phyloP scores from a whole-genome alignment of 2,113 vertebrate species.

The Psephotus haematonotus region DNA sequence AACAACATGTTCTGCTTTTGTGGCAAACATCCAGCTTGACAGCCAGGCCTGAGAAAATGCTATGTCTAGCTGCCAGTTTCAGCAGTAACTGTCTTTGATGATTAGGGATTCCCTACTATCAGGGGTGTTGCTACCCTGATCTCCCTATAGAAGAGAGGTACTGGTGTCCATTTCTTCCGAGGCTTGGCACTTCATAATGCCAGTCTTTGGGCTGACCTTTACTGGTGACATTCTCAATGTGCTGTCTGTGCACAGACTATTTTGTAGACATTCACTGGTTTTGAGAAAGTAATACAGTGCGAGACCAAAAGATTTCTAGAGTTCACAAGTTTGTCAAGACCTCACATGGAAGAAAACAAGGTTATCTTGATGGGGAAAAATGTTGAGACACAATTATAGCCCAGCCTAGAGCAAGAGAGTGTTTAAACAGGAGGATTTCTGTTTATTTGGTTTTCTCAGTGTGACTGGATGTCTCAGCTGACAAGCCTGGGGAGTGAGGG shows the following conservation, averaged over 20 bases:
- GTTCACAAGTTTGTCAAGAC: neutral
- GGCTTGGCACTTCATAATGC: neutral
- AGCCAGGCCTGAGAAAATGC: neutral
- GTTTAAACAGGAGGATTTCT: neutral
- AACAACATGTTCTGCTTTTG: neutral
- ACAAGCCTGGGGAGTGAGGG: neutral
- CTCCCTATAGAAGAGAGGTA: neutral
- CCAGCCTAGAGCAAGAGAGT: neutral
- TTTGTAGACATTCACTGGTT: neutral
- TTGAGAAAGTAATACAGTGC: neutral
- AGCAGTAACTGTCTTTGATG: neutral
- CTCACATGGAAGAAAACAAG: neutral
- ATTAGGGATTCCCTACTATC: neutral
- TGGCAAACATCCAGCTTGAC: neutral
- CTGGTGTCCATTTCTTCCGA: neutral
- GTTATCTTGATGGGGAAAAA: neutral
- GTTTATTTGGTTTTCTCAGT: accelerated
- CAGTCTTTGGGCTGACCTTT: neutral
- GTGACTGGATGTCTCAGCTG: neutral
- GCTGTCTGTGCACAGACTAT: neutral
- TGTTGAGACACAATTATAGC: neutral
- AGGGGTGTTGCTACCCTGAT: neutral
- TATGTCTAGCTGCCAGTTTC: neutral
- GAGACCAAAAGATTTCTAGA: neutral
- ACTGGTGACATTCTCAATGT: neutral